These are phyloP conservation scores for Leptopilina drosophilae DNA, from an alignment of 2,888 invertebrate genomes.

Conservation along the genomic window DNA sequence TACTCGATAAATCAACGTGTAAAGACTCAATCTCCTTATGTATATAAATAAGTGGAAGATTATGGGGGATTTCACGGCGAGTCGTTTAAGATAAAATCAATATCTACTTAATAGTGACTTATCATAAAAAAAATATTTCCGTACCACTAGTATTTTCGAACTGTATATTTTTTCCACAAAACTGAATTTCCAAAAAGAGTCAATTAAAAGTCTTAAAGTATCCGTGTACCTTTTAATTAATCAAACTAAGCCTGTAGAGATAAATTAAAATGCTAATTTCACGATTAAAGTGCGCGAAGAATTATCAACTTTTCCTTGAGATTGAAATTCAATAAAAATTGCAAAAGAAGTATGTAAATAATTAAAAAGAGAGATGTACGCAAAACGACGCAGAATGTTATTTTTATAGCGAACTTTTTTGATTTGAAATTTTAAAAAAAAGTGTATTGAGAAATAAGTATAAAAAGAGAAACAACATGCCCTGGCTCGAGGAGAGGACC, in stretches of 20 bases:
- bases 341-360: no score
- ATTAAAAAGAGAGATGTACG: not conserved
- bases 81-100: conserved; percentile 20
- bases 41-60: conserved; percentile 37
- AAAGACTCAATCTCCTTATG: conserved; percentile 36
- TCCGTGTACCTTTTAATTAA: no score
- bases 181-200: no score
- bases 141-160: not conserved
- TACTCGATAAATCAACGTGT: conserved; percentile 17
- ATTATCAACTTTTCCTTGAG: no score
- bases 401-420: no score
- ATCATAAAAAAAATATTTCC: not conserved
- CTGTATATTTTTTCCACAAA: not conserved
- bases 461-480: conserved; percentile 85
- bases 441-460: conserved; percentile 71
- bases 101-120: not conserved
- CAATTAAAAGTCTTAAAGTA: no score
- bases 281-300: no score
- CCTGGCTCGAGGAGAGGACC: conserved; percentile 93
- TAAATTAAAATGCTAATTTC: no score
- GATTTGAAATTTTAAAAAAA: not conserved
- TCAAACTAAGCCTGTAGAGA: no score
- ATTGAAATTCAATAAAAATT: no score
- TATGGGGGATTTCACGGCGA: conserved; percentile 38
- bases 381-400: not conserved